Evolutionary conservation across 2,797 vertebrate genomes (phyloP).

Genomic region (Dendrocincla tyrannina): DNA sequence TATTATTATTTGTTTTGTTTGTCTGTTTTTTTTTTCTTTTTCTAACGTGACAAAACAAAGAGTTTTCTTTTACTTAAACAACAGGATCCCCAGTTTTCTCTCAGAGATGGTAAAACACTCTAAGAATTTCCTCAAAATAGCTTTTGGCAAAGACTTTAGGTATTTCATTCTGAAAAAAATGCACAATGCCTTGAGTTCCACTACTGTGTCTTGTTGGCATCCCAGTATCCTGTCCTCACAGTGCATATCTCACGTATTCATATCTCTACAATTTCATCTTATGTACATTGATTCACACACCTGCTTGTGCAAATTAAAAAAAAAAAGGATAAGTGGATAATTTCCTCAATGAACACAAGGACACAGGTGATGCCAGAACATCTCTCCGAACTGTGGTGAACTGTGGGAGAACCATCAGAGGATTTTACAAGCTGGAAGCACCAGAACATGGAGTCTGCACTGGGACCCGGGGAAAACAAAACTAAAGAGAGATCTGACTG

Average conservation of each 20-base stretch:
- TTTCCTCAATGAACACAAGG: background rate
- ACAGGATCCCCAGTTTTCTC: background rate
- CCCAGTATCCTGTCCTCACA: background rate
- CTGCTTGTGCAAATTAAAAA: fast-evolving
- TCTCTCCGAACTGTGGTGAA: background rate
- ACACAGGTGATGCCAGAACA: background rate
- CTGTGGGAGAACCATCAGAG: too few species aligned
- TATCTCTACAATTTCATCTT: background rate
- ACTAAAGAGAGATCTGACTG: too few species aligned
- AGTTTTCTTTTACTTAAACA: background rate
- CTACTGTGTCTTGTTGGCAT: background rate
- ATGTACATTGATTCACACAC: background rate
- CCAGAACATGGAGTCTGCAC: too few species aligned
- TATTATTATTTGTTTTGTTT: background rate
- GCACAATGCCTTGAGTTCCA: background rate
- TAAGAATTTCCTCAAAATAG: background rate
- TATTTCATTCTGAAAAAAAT: background rate
- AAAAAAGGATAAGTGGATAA: background rate
- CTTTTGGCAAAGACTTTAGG: background rate
- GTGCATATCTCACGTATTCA: background rate
- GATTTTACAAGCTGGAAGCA: too few species aligned
- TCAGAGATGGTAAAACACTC: background rate
- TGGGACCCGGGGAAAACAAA: too few species aligned
- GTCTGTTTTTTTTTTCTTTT: background rate
- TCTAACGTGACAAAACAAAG: background rate